Evolutionary conservation across 2,888 invertebrate genomes (phyloP), one percentile per base, ranked within the genome.

Genomic region (Clanis bilineata): DNA sequence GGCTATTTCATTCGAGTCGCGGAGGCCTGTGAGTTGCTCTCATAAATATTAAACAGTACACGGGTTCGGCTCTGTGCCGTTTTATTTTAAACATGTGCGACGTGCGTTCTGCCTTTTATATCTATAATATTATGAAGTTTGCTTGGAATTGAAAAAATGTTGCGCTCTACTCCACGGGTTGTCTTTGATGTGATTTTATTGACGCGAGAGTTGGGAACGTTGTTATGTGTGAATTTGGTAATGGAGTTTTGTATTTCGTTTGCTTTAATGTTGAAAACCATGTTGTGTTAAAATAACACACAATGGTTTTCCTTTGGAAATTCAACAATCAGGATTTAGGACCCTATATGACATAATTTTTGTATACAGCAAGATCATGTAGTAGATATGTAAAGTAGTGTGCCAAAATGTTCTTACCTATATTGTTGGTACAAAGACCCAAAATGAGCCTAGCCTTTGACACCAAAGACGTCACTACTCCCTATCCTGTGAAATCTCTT

Each of bases 1-100:
- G 73, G 72, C 76, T 71, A 81, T 82, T 80, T 76, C 75, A 71
- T 67, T 63, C 71, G 65, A 67, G 61, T 63, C 64, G 68, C 63
- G 67, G 62, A 61, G 56, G 67, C 68, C 68, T 62, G 63, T 61
- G 67, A 71, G 65, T 59, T 63, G 63, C 69, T 61, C 74, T 82
- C 83, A 82, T 82, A 82, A 82, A 83, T 83, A 83, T 82, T 80
- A 76, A 83, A 79, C 74, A 76, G 74, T 64, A 77, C 74, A 73
- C 69, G 74, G 71, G 76, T 77, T 73, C 70, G 71, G 67, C 72
- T 72, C 68, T 58, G 68, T 58, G 70, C 73, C 69, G 69, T 79
- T 79, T 82, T 80, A 79, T 82, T 80, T 77, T 64, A 65, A 70
- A 78, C 76, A 72, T 79, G 71, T 73, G 77, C 72, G 66, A 72